A percentile compares a stretch with the other conserved stretches of the same genome.
Evolutionary conservation across 2,113 vertebrate species (phyloP).

Genomic region (Urocolius indicus): DNA sequence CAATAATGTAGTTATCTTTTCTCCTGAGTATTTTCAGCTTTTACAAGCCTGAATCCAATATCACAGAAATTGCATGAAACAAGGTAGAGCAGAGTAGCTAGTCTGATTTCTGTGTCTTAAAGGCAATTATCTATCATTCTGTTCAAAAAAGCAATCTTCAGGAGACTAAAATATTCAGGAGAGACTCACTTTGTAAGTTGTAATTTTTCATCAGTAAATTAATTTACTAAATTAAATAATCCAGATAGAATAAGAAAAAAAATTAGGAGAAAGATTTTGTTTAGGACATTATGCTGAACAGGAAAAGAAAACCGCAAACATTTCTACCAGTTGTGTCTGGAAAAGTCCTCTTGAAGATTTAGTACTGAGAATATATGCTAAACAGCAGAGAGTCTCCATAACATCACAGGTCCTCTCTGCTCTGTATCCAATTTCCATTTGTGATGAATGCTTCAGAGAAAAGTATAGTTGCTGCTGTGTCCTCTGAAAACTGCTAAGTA

Average conservation of each 20-base stretch:
- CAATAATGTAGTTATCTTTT: background rate
- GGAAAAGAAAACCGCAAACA: background rate
- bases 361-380: background rate
- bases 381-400: background rate
- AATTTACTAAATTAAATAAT: background rate
- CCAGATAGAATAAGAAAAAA: background rate
- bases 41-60: background rate
- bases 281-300: background rate
- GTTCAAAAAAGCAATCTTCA: background rate
- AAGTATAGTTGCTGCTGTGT: background rate
- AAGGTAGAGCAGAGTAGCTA: background rate
- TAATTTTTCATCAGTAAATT: background rate
- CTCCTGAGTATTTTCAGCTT: background rate
- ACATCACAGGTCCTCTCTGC: background rate
- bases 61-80: background rate
- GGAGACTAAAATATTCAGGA: background rate
- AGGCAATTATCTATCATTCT: background rate
- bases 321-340: background rate
- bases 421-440: background rate
- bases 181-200: background rate
- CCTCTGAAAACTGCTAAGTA: background rate
- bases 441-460: background rate
- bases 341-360: background rate
- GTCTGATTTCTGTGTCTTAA: background rate
- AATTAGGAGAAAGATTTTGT: background rate